These are phyloP conservation scores for Harpalus rufipes DNA, from an alignment of 2,888 invertebrate species.

Conservation along the genomic window DNA sequence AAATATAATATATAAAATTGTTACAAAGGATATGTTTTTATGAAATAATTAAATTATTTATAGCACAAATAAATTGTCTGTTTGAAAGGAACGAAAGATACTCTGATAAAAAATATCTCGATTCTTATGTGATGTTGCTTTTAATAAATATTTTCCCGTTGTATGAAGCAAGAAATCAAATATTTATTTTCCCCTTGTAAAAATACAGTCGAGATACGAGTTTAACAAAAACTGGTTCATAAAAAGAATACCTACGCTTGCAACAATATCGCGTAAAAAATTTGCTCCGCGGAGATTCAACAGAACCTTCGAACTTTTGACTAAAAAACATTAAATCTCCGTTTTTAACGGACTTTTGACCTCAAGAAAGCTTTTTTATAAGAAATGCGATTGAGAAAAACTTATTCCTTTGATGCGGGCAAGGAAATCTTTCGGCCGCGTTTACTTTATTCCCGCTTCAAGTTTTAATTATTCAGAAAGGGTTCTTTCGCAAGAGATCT, in stretches of 20 bases:
- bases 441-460: constrained; percentile 60
- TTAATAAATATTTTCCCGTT: constrained; percentile 18
- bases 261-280: constrained; percentile 45
- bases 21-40: too few species aligned
- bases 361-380: constrained; percentile 54
- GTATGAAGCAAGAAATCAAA: not conserved
- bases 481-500: constrained; percentile 60
- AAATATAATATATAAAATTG: too few species aligned
- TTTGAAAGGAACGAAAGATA: not conserved
- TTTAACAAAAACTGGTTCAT: constrained; percentile 21
- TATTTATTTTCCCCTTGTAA: constrained; percentile 28
- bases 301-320: constrained; percentile 24
- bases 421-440: constrained; percentile 54
- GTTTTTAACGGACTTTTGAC: constrained; percentile 56
- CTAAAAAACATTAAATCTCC: constrained; percentile 46
- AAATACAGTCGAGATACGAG: not conserved
- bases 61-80: not conserved
- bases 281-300: constrained; percentile 7
- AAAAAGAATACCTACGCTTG: constrained; percentile 34
- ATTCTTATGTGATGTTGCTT: not conserved
- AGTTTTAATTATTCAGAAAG: constrained; percentile 67
- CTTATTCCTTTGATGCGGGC: constrained; percentile 61
- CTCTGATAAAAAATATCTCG: not conserved
- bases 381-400: constrained; percentile 65
- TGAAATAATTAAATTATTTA: not conserved